A percentile compares a stretch with the other conserved stretches of the same genome.
These are phyloP conservation scores for Potamilus streckersoni DNA, from an alignment of 1,140 invertebrate genomes.

Conservation along the genomic window DNA sequence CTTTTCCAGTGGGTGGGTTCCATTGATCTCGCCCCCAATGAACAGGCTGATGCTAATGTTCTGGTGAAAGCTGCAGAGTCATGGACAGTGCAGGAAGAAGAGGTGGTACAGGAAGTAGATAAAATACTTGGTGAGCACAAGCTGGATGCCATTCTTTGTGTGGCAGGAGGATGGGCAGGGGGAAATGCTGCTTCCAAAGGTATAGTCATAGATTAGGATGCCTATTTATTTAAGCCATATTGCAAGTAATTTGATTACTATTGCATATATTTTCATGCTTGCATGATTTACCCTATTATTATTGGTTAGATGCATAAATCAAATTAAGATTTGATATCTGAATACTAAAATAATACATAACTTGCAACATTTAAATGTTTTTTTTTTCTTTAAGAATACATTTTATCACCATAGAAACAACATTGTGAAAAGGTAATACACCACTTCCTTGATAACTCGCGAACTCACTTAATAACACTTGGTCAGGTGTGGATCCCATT, in stretches of 20 bases:
- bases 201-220: conserved; percentile 30
- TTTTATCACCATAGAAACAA: no score
- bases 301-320: background rate
- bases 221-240: background rate
- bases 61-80: conserved; percentile 80
- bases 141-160: conserved; percentile 96
- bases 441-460: no score
- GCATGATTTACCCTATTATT: background rate
- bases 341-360: no score
- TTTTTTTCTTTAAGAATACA: no score
- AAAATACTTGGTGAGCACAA: conserved; percentile 71
- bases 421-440: no score
- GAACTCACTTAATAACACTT: no score
- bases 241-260: background rate
- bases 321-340: no score
- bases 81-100: conserved; percentile 81
- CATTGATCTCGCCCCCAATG: conserved; percentile 90
- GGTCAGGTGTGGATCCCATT: no score
- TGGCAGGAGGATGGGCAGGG: conserved; percentile 99
- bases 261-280: background rate
- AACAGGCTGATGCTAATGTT: conserved; percentile 90
- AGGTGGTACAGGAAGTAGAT: conserved; percentile 50
- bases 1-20: conserved; percentile 88
- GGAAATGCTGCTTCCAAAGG: conserved; percentile 74
- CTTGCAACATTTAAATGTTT: no score